Evolutionary conservation across 1,140 invertebrate genomes (phyloP).

Genomic region (Drosophila murphyi): DNA sequence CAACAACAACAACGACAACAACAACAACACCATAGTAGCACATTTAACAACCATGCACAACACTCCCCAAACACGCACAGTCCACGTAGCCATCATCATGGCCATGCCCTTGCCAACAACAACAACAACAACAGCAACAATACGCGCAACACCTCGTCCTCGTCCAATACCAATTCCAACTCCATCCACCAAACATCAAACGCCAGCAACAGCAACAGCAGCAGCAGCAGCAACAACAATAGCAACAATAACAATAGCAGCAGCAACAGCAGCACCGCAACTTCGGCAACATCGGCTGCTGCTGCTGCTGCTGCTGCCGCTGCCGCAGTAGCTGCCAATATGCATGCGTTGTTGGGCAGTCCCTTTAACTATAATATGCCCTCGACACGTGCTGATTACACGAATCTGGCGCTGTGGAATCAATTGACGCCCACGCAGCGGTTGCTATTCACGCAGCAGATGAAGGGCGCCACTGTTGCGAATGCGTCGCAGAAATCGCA

Average conservation of each 20-base stretch:
- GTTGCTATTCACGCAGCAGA: slow-evolving; percentile 73
- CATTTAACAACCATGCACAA: slow-evolving; percentile 67
- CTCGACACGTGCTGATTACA: slow-evolving; percentile 67
- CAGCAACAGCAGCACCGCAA: slow-evolving; percentile 6
- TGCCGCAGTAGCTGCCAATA: slow-evolving; percentile 62
- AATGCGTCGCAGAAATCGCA: slow-evolving; percentile 26
- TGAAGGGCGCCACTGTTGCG: slow-evolving; percentile 52
- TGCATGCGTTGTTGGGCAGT: slow-evolving; percentile 57
- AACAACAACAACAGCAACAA: slow-evolving; percentile 52
- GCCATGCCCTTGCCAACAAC: slow-evolving; percentile 51
- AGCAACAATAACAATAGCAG: background rate
- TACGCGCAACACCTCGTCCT: slow-evolving; percentile 34
- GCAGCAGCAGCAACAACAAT: slow-evolving; percentile 35
- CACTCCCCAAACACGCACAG: slow-evolving; percentile 55
- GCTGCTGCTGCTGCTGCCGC: slow-evolving; percentile 54
- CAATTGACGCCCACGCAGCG: slow-evolving; percentile 71
- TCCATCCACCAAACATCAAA: slow-evolving; percentile 13
- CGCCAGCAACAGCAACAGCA: slow-evolving; percentile 18
- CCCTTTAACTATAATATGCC: slow-evolving; percentile 77
- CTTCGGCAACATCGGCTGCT: slow-evolving; percentile 27
- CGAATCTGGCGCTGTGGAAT: slow-evolving; percentile 80
- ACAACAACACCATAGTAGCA: slow-evolving; percentile 66
- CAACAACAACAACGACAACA: slow-evolving; percentile 55
- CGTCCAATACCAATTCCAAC: slow-evolving; percentile 21
- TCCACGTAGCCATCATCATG: slow-evolving; percentile 46